A percentile compares a stretch with the other conserved stretches of the same genome.
phyloP scores from a whole-genome alignment of 2,888 invertebrate genomes.

The Phragmatobia fuliginosa region DNA sequence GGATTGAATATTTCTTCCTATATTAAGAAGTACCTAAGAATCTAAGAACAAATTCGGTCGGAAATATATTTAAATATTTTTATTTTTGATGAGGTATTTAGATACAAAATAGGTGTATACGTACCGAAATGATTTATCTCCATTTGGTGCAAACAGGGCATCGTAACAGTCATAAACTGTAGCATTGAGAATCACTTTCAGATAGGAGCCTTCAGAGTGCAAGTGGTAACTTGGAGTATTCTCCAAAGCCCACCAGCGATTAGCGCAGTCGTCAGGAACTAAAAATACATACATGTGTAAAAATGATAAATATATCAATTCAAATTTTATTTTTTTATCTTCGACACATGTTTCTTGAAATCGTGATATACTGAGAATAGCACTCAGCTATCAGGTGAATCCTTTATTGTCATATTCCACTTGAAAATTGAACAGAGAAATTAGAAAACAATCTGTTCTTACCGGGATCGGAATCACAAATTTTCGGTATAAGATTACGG shows the following conservation, averaged over 20 bases:
- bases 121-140: conserved; percentile 66
- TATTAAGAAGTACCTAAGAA: no score
- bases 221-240: conserved; percentile 91
- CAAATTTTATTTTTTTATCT: neutral
- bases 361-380: neutral
- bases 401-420: no score
- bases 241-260: conserved; percentile 92
- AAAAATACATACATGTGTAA: conserved; percentile 13
- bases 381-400: neutral
- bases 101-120: conserved; percentile 4
- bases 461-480: no score
- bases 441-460: neutral
- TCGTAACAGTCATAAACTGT: conserved; percentile 90
- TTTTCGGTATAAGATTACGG: no score
- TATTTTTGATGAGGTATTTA: neutral
- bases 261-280: conserved; percentile 81
- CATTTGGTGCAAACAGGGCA: conserved; percentile 63
- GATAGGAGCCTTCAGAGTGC: conserved; percentile 88
- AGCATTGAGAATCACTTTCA: conserved; percentile 86
- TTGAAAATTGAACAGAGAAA: no score
- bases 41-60: no score
- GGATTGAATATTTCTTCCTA: no score
- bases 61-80: no score
- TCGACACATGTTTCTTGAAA: neutral
- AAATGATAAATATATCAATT: neutral